Evolutionary conservation across 2,797 vertebrate species (phyloP).

Genomic region (Threskiornis aethiopicus): DNA sequence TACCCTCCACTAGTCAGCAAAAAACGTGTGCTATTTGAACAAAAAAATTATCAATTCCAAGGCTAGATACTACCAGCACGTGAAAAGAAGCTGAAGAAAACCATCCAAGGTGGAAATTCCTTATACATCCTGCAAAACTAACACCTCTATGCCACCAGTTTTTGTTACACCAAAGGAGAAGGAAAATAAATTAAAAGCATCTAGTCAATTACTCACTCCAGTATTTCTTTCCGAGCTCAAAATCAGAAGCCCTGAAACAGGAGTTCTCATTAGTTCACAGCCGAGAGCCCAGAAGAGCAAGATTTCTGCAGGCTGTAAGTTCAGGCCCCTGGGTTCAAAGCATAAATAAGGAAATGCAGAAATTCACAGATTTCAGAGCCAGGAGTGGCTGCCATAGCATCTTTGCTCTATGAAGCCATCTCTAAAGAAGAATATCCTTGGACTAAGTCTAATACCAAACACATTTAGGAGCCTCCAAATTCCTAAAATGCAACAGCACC

Average conservation of each 20-base stretch:
- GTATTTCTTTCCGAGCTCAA: neutral
- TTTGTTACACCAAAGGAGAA: neutral
- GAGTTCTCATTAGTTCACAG: neutral
- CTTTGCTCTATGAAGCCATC: neutral
- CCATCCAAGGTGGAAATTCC: neutral
- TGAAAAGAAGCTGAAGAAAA: neutral
- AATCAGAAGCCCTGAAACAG: neutral
- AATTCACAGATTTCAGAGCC: neutral
- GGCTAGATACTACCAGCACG: neutral
- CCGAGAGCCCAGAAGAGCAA: neutral
- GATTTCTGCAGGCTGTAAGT: neutral
- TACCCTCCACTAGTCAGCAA: neutral
- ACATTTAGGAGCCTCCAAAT: neutral
- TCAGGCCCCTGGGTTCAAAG: neutral
- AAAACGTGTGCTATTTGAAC: neutral
- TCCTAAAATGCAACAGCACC: neutral
- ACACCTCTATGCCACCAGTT: neutral
- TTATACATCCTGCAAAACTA: neutral
- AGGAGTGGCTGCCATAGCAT: neutral
- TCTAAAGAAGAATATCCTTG: neutral
- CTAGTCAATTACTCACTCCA: neutral
- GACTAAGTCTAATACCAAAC: neutral
- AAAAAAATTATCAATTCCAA: neutral
- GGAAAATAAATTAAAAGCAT: neutral
- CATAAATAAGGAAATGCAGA: neutral